Evolutionary conservation across 2,113 vertebrate species (phyloP).

Genomic region (Tapirus terrestris): DNA sequence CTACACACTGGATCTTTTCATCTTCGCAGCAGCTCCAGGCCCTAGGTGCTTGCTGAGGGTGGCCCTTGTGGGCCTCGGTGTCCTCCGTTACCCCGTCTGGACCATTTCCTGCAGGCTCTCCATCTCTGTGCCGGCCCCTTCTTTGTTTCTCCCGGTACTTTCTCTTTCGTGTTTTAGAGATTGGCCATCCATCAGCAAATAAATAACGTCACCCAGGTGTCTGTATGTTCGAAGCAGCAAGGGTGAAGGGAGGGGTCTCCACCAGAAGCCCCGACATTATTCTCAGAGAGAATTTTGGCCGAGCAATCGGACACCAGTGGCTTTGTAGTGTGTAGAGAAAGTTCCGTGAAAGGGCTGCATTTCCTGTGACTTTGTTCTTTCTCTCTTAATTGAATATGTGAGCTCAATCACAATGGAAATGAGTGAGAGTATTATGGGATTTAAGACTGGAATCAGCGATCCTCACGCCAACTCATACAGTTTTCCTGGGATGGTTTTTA

Average conservation of each 20-base stretch:
- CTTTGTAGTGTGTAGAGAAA: not conserved
- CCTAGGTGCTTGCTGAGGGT: not conserved
- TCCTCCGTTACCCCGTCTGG: not conserved
- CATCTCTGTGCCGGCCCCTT: not conserved
- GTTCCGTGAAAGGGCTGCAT: not conserved
- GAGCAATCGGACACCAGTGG: not conserved
- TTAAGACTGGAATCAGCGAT: not conserved
- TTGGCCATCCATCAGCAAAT: too few relatives aligned
- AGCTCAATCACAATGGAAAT: not conserved
- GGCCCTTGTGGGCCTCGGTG: too few relatives aligned
- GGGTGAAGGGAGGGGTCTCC: not conserved
- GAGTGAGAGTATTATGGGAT: not conserved
- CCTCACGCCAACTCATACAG: not conserved
- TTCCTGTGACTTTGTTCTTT: not conserved
- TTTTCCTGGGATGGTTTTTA: not conserved
- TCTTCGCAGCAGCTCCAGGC: not conserved
- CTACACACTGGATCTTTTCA: not conserved
- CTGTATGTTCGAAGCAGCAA: not conserved
- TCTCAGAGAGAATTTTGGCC: not conserved
- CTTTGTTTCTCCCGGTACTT: not conserved
- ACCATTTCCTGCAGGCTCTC: not conserved
- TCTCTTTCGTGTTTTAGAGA: not conserved
- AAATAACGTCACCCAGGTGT: not conserved
- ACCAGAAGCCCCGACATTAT: not conserved
- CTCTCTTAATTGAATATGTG: not conserved